These are phyloP conservation scores for Dryadula phaetusa DNA, from an alignment of 2,888 invertebrate species.

Conservation along the genomic window DNA sequence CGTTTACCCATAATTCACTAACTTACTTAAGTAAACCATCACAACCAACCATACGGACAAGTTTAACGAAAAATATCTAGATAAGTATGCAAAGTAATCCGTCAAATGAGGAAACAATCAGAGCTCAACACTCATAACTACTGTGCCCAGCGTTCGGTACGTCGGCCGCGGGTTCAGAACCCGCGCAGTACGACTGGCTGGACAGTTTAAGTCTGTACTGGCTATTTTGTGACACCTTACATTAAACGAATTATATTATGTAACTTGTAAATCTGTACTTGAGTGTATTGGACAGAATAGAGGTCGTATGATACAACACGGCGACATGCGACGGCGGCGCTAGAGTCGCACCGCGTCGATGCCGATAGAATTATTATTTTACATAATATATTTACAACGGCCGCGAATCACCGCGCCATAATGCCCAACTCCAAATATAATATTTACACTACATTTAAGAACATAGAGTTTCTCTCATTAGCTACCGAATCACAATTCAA, in stretches of 20 bases:
- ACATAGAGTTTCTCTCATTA: slow-evolving; percentile 83
- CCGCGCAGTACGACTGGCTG: slow-evolving; percentile 60
- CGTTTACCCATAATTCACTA: slow-evolving; percentile 75
- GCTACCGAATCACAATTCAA: slow-evolving; percentile 85
- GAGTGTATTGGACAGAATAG: slow-evolving; percentile 80
- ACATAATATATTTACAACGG: slow-evolving; percentile 81
- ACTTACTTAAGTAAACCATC: slow-evolving; percentile 84
- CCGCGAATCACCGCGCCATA: slow-evolving; percentile 74
- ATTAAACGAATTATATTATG: slow-evolving; percentile 67
- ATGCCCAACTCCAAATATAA: slow-evolving; percentile 83
- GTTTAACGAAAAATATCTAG: slow-evolving; percentile 73
- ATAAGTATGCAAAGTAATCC: slow-evolving; percentile 60
- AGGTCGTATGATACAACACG: slow-evolving; percentile 69
- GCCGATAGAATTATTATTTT: slow-evolving; percentile 79
- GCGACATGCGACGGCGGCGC: slow-evolving; percentile 47
- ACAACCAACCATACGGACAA: slow-evolving; percentile 84
- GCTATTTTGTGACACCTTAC: slow-evolving; percentile 80
- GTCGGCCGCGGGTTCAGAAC: slow-evolving; percentile 71
- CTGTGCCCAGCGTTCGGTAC: slow-evolving; percentile 57
- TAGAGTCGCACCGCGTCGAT: slow-evolving; percentile 53
- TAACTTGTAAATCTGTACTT: slow-evolving; percentile 76
- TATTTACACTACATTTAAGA: slow-evolving; percentile 83
- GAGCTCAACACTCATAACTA: slow-evolving; percentile 54
- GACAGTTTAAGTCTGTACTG: slow-evolving; percentile 70
- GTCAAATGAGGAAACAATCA: slow-evolving; percentile 59